These are phyloP conservation scores for Cyprinodon brontotheroides DNA, from an alignment of 2,113 vertebrate genomes.

Conservation along the genomic window DNA sequence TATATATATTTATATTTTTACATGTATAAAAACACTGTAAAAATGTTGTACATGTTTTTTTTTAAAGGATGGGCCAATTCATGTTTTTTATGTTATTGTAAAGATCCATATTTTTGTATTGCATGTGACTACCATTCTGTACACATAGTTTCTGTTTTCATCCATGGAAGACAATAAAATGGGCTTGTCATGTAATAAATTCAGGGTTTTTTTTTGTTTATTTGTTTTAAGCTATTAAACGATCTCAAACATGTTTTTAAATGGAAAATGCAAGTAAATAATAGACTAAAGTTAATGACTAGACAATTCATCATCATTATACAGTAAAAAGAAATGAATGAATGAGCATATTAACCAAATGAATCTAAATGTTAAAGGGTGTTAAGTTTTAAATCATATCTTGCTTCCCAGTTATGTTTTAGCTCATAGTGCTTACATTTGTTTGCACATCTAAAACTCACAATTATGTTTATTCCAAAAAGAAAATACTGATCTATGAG, in stretches of 20 bases:
- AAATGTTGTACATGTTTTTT: constrained; percentile 66
- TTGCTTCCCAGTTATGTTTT: neutral
- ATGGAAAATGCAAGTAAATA: neutral
- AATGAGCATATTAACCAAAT: neutral
- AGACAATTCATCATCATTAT: neutral
- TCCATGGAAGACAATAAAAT: constrained; percentile 82
- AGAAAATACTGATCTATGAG: too few species aligned
- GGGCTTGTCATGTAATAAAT: constrained; percentile 72
- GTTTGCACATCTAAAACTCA: neutral
- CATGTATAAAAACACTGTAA: constrained; percentile 76
- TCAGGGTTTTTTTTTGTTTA: neutral
- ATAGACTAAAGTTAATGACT: neutral
- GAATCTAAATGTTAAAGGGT: neutral
- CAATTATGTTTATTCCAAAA: too few species aligned
- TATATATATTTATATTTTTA: constrained; percentile 74
- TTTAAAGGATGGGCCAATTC: constrained; percentile 76
- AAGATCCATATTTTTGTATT: constrained; percentile 86
- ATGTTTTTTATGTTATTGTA: constrained; percentile 82
- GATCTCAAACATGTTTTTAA: neutral
- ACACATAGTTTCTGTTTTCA: constrained; percentile 80
- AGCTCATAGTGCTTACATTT: neutral
- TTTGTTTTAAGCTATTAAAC: too few species aligned
- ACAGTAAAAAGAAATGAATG: neutral
- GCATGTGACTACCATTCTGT: constrained; percentile 82
- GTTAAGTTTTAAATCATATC: neutral